Conservation (phyloP, 2,797 vertebrate genomes). For the Huso huso region DNA sequence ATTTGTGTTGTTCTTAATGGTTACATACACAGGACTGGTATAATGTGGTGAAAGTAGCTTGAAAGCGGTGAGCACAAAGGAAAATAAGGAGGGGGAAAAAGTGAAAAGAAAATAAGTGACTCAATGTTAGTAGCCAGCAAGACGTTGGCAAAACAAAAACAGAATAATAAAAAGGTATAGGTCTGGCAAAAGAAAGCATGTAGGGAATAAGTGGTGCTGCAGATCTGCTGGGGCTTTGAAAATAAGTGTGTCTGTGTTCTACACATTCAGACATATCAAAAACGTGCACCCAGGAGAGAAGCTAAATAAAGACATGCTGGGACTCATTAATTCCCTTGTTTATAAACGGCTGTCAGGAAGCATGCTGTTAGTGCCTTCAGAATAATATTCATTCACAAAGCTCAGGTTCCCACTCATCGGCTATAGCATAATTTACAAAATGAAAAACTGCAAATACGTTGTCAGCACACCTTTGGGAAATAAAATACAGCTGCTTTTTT, state of each 20-base stretch:
- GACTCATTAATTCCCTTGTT: background rate
- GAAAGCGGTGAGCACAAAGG: background rate
- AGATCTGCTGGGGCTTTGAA: background rate
- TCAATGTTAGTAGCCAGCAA: background rate
- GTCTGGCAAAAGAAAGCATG: background rate
- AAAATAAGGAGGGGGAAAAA: background rate
- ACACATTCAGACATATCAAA: background rate
- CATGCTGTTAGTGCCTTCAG: background rate
- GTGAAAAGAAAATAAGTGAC: background rate
- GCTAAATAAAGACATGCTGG: background rate
- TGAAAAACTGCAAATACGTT: background rate
- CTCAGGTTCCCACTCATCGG: constrained; percentile 1
- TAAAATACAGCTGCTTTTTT: no score
- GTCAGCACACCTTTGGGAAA: no score
- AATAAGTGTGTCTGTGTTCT: background rate
- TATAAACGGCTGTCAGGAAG: background rate
- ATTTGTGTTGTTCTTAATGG: constrained; percentile 1
- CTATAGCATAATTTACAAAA: background rate
- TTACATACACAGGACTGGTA: background rate
- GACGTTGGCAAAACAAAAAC: background rate
- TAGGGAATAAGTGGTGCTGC: background rate
- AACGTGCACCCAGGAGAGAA: background rate
- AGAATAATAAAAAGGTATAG: background rate
- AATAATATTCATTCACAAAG: constrained; percentile 2
- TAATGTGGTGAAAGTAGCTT: background rate